Evolutionary conservation across 2,113 vertebrate genomes (phyloP).

Genomic region (Brienomyrus longianalis): DNA sequence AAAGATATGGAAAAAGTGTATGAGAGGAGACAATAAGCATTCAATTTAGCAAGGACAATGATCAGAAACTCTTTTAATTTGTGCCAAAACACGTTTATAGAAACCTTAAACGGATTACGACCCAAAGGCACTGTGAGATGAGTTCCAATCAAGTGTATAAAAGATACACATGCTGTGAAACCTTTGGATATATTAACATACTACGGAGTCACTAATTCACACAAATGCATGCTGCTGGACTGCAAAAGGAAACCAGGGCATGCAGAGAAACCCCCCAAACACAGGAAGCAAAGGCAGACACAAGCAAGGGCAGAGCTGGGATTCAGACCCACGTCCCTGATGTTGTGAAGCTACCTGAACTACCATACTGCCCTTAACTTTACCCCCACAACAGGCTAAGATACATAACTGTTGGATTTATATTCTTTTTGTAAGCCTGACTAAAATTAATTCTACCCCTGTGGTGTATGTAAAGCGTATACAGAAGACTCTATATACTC

Average conservation of each 20-base stretch:
- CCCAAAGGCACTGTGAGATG: background rate
- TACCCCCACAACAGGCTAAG: background rate
- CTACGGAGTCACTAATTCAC: background rate
- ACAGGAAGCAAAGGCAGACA: background rate
- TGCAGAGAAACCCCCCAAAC: background rate
- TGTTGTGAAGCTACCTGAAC: background rate
- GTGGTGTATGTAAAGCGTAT: background rate
- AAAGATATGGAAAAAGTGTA: background rate
- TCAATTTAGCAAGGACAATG: background rate
- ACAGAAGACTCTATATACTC: background rate
- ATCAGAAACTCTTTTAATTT: background rate
- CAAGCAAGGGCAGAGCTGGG: background rate
- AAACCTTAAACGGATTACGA: background rate
- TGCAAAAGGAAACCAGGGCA: background rate
- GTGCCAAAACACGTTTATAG: background rate
- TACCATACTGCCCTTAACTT: background rate
- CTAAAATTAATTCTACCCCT: background rate
- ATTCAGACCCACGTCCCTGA: background rate
- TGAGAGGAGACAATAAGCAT: background rate
- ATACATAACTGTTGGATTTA: background rate
- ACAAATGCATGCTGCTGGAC: background rate
- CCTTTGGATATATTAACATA: background rate
- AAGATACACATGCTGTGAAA: background rate
- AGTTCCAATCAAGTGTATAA: background rate
- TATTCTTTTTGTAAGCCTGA: background rate